Evolutionary conservation across 2,888 invertebrate genomes (phyloP).

Genomic region (Holacanthella duospinosa): DNA sequence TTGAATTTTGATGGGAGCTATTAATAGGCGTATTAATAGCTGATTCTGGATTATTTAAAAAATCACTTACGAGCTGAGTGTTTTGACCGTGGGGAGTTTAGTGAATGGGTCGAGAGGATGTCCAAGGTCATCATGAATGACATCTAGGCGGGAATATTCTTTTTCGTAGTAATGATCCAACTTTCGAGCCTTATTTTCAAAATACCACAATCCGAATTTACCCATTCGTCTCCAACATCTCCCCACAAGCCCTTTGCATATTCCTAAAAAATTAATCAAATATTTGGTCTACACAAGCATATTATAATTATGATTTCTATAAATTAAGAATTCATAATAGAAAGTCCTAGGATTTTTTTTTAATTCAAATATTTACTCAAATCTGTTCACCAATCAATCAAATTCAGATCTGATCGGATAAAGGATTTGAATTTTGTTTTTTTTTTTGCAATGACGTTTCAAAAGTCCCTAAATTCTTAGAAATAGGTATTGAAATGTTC

Average conservation of each 20-base stretch:
- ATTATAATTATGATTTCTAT: too few species aligned
- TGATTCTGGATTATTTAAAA: too few species aligned
- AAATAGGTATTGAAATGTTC: too few species aligned
- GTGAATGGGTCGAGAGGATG: conserved; percentile 9
- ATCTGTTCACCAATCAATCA: too few species aligned
- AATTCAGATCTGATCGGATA: too few species aligned
- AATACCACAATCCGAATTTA: not conserved
- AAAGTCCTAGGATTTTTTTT: not conserved
- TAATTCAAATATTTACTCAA: too few species aligned
- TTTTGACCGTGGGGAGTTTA: conserved; percentile 3
- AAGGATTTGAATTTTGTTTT: too few species aligned
- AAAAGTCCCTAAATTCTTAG: too few species aligned
- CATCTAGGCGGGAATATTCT: not conserved
- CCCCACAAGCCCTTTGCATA: conserved; percentile 1
- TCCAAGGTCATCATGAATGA: conserved; percentile 1
- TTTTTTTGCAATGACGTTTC: too few species aligned
- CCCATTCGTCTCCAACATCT: not conserved
- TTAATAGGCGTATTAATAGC: too few species aligned
- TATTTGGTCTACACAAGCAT: not conserved
- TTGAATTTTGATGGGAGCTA: too few species aligned
- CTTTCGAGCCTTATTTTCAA: not conserved
- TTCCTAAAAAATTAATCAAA: not conserved
- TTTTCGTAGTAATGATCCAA: conserved; percentile 3
- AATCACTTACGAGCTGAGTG: not conserved
- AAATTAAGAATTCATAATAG: too few species aligned